Evolutionary conservation across 2,888 invertebrate species (phyloP).

Genomic region (Luffia ferchaultella): DNA sequence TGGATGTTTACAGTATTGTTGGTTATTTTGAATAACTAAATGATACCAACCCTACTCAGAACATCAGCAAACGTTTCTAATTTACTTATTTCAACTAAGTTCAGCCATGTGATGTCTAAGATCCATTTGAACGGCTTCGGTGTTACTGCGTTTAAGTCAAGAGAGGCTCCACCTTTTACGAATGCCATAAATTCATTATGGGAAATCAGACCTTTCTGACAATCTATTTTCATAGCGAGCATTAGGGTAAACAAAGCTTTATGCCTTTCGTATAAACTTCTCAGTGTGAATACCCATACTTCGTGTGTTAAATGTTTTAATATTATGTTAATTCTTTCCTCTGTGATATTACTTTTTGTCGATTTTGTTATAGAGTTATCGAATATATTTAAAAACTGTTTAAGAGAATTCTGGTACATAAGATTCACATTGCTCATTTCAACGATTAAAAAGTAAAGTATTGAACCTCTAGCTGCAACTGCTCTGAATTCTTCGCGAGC

Average conservation of each 20-base stretch:
- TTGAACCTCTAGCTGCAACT: slow-evolving; percentile 93
- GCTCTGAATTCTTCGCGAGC: slow-evolving; percentile 96
- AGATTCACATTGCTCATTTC: slow-evolving; percentile 97
- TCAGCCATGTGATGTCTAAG: slow-evolving; percentile 94
- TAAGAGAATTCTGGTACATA: slow-evolving; percentile 97
- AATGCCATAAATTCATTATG: slow-evolving; percentile 95
- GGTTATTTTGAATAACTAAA: background rate
- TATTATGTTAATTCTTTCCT: slow-evolving; percentile 89
- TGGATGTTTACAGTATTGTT: background rate
- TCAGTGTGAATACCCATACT: slow-evolving; percentile 90
- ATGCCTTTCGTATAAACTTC: slow-evolving; percentile 93
- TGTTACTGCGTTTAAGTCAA: slow-evolving; percentile 90
- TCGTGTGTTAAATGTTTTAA: slow-evolving; percentile 89
- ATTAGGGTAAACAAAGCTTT: slow-evolving; percentile 93
- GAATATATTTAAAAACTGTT: slow-evolving; percentile 93
- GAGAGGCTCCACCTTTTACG: slow-evolving; percentile 94
- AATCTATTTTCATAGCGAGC: slow-evolving; percentile 95
- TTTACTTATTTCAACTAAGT: slow-evolving; percentile 92
- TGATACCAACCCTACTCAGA: slow-evolving; percentile 69
- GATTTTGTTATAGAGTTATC: slow-evolving; percentile 94
- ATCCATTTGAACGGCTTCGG: slow-evolving; percentile 97
- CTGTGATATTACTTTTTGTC: slow-evolving; percentile 81
- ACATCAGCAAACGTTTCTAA: slow-evolving; percentile 82
- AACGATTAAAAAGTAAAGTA: slow-evolving; percentile 94
- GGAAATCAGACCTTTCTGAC: slow-evolving; percentile 80